Percentiles rank a stretch among this genome's conserved stretches.
These are phyloP conservation scores for Stichodactyla mertensii DNA, from an alignment of 64 coral and sea anemone genomes.

Conservation along the genomic window DNA sequence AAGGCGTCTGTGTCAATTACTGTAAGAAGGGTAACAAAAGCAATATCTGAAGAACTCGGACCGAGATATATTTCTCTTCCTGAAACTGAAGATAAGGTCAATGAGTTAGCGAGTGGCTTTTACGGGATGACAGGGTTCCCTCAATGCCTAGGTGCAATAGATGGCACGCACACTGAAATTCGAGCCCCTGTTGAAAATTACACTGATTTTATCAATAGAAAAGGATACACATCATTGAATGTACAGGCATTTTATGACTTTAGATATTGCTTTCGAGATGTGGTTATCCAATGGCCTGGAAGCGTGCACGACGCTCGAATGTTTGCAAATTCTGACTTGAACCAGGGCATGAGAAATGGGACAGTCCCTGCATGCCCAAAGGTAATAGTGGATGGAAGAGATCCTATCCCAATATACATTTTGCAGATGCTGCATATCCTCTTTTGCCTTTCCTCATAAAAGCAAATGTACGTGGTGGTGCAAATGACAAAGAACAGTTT, in stretches of 20 bases:
- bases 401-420: slow-evolving; percentile 10
- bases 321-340: slow-evolving; percentile 24
- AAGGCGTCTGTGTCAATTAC: slow-evolving; percentile 32
- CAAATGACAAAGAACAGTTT: slow-evolving; percentile 15
- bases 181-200: background rate
- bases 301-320: slow-evolving; percentile 28
- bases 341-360: slow-evolving; percentile 9
- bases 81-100: background rate
- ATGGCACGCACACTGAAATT: background rate
- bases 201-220: slow-evolving; percentile 30
- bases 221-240: slow-evolving; percentile 23
- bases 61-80: slow-evolving; percentile 13
- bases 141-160: background rate
- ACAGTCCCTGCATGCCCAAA: slow-evolving; percentile 17
- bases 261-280: slow-evolving; percentile 24
- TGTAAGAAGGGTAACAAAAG: background rate
- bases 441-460: no score
- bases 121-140: background rate
- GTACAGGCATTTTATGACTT: slow-evolving; percentile 30
- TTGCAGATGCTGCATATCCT: no score
- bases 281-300: slow-evolving; percentile 31
- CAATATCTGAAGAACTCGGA: slow-evolving; percentile 4
- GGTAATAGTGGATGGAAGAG: slow-evolving; percentile 11
- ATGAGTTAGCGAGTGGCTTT: slow-evolving; percentile 5
- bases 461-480: slow-evolving; percentile 2